Conservation (phyloP, 2,113 vertebrate species). For the Antechinus stuartii region DNA sequence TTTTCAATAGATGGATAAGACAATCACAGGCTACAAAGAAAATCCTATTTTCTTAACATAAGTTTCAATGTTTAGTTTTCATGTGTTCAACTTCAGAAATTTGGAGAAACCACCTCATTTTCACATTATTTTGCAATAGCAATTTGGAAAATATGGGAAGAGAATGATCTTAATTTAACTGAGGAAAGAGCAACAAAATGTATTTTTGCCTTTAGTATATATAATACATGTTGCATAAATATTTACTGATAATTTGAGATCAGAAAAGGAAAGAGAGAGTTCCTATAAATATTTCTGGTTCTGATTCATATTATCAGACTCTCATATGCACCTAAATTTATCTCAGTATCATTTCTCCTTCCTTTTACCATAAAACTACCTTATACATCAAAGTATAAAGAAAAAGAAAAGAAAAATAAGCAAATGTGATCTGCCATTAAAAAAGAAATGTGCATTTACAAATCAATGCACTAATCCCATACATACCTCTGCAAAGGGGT, state of each 20-base stretch:
- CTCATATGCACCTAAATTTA: not conserved
- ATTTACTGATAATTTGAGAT: not conserved
- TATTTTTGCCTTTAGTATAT: not conserved
- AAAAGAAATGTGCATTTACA: not conserved
- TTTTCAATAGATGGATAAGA: not conserved
- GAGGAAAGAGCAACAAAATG: not conserved
- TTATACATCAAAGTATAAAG: not conserved
- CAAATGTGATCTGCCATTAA: not conserved
- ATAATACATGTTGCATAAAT: not conserved
- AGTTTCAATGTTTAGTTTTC: slow-evolving; percentile 40
- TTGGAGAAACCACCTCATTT: slow-evolving; percentile 26
- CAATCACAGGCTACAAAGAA: not conserved
- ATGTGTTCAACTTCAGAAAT: slow-evolving; percentile 36
- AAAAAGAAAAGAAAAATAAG: not conserved
- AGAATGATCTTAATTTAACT: not conserved
- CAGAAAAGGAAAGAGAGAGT: not conserved
- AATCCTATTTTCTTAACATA: not conserved
- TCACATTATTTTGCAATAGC: not conserved
- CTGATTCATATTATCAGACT: not conserved
- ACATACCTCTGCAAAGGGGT: too few species aligned
- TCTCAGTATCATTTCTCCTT: too few species aligned
- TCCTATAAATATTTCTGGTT: not conserved
- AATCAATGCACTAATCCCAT: not conserved
- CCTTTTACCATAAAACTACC: not conserved
- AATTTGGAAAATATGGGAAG: not conserved